These are phyloP conservation scores for Tangachromis dhanisi DNA, from an alignment of 2,113 vertebrate genomes.

Conservation along the genomic window DNA sequence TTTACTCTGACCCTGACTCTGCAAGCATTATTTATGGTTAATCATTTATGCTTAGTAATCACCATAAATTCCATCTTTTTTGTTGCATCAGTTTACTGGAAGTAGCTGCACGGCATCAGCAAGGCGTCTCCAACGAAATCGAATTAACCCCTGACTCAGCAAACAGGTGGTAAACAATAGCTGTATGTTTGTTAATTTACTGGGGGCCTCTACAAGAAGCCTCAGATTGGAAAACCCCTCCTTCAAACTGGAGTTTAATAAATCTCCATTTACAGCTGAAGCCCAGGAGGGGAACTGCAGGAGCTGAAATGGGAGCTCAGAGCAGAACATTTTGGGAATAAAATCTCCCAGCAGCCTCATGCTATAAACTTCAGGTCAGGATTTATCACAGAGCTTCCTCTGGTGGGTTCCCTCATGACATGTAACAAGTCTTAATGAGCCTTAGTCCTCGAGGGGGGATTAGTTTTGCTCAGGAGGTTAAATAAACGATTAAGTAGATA, in stretches of 20 bases:
- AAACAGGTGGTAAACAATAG: background rate
- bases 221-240: background rate
- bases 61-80: background rate
- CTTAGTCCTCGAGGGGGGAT: background rate
- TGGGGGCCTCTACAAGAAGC: background rate
- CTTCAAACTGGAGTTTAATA: background rate
- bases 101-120: background rate
- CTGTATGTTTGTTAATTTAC: background rate
- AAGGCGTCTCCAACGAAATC: background rate
- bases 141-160: background rate
- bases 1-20: background rate
- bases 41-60: background rate
- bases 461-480: background rate
- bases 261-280: background rate
- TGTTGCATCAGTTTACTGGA: background rate
- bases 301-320: background rate
- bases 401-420: background rate
- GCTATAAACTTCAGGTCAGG: slow-evolving; percentile 8
- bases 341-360: background rate
- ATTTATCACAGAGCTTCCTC: background rate
- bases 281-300: background rate
- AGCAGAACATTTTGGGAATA: background rate
- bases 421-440: slow-evolving; percentile 32
- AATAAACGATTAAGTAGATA: background rate
- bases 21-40: background rate